Percentiles rank a stretch among this genome's conserved stretches.
phyloP scores from a whole-genome alignment of 2,888 invertebrate genomes.

The Portevinia maculata region DNA sequence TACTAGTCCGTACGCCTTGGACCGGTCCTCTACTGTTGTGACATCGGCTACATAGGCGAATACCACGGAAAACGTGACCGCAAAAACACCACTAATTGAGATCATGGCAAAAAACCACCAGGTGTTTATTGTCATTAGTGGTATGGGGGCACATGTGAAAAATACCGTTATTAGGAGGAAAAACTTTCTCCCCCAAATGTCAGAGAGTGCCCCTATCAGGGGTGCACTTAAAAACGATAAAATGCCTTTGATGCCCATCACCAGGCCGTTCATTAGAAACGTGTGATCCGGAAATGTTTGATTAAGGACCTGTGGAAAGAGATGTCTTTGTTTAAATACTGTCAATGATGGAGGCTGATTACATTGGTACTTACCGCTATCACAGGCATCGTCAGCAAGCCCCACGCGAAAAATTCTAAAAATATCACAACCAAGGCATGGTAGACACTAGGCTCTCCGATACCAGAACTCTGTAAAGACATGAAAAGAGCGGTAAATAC shows the following conservation, averaged over 20 bases:
- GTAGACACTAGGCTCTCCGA: constrained; percentile 97
- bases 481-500: constrained; percentile 76
- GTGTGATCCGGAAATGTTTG: constrained; percentile 99
- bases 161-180: constrained; percentile 98
- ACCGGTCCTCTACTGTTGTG: constrained; percentile 97
- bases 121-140: constrained; percentile 99
- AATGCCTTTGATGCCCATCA: constrained; percentile 99
- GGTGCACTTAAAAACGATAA: constrained; percentile 99
- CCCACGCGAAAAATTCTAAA: constrained; percentile 99
- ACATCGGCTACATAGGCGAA: constrained; percentile 99
- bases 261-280: constrained; percentile 98
- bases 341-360: not conserved
- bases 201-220: constrained; percentile 97
- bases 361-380: constrained; percentile 84
- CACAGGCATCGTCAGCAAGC: constrained; percentile 98
- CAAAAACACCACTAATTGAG: constrained; percentile 98
- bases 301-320: constrained; percentile 88
- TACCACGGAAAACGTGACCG: constrained; percentile 99
- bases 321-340: not conserved
- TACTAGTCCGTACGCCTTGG: constrained; percentile 97
- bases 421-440: constrained; percentile 99
- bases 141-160: constrained; percentile 99
- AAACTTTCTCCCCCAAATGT: constrained; percentile 99
- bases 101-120: constrained; percentile 99
- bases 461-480: constrained; percentile 89